A percentile compares a stretch with the other conserved stretches of the same genome.
Conservation (phyloP, 2,113 vertebrate genomes). For the Pelecanoides urinatrix region DNA sequence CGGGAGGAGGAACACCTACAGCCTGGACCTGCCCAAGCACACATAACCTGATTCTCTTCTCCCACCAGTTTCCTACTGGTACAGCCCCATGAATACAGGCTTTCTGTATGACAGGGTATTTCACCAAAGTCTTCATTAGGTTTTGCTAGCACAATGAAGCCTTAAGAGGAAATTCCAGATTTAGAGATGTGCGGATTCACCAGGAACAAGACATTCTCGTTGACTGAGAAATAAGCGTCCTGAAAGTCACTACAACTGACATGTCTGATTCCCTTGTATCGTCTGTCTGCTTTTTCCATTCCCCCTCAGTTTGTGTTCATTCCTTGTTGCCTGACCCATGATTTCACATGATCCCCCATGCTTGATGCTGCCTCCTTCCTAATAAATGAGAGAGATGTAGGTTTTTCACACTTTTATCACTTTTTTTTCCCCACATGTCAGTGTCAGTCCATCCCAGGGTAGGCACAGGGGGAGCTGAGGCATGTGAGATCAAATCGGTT, state of each 20-base stretch:
- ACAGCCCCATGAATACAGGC: not conserved
- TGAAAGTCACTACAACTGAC: not conserved
- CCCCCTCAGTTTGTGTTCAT: not conserved
- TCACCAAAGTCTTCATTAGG: not conserved
- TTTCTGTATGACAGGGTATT: not conserved
- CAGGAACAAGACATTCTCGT: not conserved
- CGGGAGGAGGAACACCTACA: not conserved
- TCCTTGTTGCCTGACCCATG: not conserved
- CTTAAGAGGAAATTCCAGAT: not conserved
- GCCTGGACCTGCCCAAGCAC: not conserved
- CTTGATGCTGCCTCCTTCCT: not conserved
- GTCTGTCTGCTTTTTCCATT: not conserved
- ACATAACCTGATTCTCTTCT: not conserved
- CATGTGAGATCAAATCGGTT: rapidly evolving
- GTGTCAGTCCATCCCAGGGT: not conserved
- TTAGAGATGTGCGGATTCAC: not conserved
- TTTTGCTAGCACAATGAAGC: not conserved
- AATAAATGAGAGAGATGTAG: not conserved
- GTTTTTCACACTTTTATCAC: not conserved
- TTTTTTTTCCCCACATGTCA: rapidly evolving
- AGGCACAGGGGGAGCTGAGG: not conserved
- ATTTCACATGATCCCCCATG: not conserved
- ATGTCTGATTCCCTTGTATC: not conserved
- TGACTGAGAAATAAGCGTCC: not conserved
- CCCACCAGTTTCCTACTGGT: not conserved